Percentiles rank a stretch among this genome's conserved stretches.
These are phyloP conservation scores for Emydocephalus ijimae DNA, from an alignment of 2,113 vertebrate genomes.

Conservation along the genomic window DNA sequence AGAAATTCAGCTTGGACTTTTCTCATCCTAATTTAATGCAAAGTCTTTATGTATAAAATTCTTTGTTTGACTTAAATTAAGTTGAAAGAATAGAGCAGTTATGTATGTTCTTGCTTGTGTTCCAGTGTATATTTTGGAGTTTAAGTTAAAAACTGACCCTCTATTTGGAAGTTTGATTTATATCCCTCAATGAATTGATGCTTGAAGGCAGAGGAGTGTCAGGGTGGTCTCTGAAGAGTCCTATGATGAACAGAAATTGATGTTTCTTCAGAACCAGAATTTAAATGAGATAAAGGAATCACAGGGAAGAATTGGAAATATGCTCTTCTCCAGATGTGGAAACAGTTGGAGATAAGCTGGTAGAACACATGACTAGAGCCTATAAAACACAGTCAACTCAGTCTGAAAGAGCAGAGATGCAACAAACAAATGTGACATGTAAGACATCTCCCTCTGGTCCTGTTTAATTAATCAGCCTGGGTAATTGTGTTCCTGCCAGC, in stretches of 20 bases:
- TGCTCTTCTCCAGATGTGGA: neutral
- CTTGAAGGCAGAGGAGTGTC: neutral
- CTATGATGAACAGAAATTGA: neutral
- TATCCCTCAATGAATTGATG: neutral
- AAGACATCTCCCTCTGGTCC: neutral
- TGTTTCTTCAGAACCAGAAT: neutral
- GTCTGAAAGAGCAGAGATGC: neutral
- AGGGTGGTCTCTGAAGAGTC: neutral
- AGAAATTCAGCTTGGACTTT: neutral
- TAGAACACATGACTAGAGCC: neutral
- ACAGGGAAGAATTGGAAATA: neutral
- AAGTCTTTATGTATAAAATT: neutral
- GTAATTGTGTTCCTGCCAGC: neutral
- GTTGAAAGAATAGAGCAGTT: neutral
- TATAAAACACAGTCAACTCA: neutral
- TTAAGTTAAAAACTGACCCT: neutral
- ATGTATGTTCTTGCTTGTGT: neutral
- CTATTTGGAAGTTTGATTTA: neutral
- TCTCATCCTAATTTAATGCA: neutral
- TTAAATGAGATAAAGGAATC: neutral
- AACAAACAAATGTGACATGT: neutral
- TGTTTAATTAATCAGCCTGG: neutral
- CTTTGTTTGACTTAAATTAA: neutral
- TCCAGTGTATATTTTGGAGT: neutral
- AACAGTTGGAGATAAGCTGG: neutral